Conservation (phyloP, 2,113 vertebrate genomes). For the Drymodes brunneopygia region DNA sequence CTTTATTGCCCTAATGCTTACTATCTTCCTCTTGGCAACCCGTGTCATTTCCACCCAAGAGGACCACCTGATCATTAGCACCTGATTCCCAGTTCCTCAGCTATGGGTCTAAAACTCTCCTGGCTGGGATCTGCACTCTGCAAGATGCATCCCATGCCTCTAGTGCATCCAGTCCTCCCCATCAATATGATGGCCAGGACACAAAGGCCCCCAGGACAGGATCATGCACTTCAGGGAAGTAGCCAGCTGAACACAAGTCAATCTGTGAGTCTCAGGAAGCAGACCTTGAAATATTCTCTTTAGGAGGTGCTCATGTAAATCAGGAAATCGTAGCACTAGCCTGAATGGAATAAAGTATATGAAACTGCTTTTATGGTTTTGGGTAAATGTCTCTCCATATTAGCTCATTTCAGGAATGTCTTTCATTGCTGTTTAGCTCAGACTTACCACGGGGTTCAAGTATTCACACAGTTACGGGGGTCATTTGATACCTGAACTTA, state of each 20-base stretch:
- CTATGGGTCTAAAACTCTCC: background rate
- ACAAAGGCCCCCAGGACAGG: rapidly evolving
- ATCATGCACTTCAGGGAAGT: rapidly evolving
- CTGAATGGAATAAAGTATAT: background rate
- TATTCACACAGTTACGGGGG: background rate
- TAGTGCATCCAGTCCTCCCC: background rate
- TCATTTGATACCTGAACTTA: background rate
- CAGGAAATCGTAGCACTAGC: background rate
- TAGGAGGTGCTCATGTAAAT: background rate
- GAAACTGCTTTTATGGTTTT: background rate
- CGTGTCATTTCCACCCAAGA: background rate
- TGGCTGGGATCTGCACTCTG: background rate
- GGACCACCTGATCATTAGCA: background rate
- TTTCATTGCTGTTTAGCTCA: background rate
- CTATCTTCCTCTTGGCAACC: background rate
- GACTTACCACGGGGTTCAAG: background rate
- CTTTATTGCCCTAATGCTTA: background rate
- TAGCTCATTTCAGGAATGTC: background rate
- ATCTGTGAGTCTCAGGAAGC: rapidly evolving
- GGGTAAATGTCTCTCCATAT: background rate
- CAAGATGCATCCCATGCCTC: rapidly evolving
- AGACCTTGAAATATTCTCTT: background rate
- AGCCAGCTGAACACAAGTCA: background rate
- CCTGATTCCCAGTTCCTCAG: background rate
- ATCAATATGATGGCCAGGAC: background rate